Evolutionary conservation across 2,113 vertebrate species (phyloP).

Genomic region (Dipodomys spectabilis): DNA sequence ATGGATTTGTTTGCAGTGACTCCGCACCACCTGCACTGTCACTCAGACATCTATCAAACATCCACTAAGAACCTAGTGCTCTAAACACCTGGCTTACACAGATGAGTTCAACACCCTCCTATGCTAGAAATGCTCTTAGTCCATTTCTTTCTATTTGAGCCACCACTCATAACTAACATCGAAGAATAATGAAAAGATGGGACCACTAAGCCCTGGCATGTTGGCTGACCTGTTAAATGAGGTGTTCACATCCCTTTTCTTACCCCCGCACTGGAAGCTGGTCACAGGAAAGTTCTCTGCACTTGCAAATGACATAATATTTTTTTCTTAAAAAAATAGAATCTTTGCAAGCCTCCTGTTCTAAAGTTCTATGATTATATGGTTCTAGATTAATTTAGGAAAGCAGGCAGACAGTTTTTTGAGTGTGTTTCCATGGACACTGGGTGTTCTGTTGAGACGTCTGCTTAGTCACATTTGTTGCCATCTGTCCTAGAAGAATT

Average conservation of each 20-base stretch:
- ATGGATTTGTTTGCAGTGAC: background rate
- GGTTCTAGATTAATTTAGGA: constrained; percentile 66
- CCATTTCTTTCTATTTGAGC: background rate
- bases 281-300: constrained; percentile 52
- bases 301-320: constrained; percentile 33
- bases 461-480: constrained; percentile 64
- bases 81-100: background rate
- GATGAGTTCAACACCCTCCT: background rate
- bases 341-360: constrained; percentile 55
- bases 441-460: background rate
- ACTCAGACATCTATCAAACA: background rate
- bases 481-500: constrained; percentile 56
- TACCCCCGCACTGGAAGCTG: background rate
- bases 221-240: background rate
- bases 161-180: background rate
- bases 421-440: constrained; percentile 65
- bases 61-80: background rate
- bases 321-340: constrained; percentile 34
- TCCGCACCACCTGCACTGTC: background rate
- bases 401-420: constrained; percentile 30
- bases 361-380: constrained; percentile 56
- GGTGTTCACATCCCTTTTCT: background rate
- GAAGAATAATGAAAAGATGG: background rate
- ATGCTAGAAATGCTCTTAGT: background rate
- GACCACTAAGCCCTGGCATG: background rate